Percentiles rank a stretch among this genome's conserved stretches.
These are phyloP conservation scores for Amblyjoppa proteus DNA, from an alignment of 2,888 invertebrate species.

Conservation along the genomic window DNA sequence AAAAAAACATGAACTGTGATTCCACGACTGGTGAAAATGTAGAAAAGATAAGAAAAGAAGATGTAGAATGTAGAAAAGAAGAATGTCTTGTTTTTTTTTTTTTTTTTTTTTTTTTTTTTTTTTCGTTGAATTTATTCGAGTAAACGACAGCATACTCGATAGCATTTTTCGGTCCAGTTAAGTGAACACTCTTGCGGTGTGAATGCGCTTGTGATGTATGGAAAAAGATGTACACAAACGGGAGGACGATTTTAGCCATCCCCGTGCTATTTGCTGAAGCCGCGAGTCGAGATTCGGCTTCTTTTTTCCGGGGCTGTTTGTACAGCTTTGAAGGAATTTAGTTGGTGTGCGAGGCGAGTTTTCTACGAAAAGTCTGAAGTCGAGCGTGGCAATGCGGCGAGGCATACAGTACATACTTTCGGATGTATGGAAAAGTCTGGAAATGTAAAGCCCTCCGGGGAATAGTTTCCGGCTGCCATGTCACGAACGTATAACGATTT, in stretches of 20 bases:
- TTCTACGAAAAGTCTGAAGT: conserved; percentile 6
- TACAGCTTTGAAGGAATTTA: conserved; percentile 36
- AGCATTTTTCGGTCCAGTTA: not conserved
- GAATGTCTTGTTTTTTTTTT: not conserved
- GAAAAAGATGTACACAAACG: conserved; percentile 14
- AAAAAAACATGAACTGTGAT: too few relatives aligned
- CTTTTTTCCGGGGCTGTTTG: conserved; percentile 69
- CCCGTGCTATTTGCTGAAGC: conserved; percentile 68
- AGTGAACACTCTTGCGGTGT: not conserved
- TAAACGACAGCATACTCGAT: not conserved
- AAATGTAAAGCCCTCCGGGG: conserved; percentile 29
- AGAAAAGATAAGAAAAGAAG: too few relatives aligned
- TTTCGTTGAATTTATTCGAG: not conserved
- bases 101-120: not conserved
- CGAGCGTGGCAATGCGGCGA: conserved; percentile 19
- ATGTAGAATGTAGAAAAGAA: too few relatives aligned
- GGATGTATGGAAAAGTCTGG: conserved; percentile 29
- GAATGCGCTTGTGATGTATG: not conserved
- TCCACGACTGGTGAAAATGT: too few relatives aligned
- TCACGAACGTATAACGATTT: conserved; percentile 28
- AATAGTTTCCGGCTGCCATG: conserved; percentile 19
- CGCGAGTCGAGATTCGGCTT: conserved; percentile 67
- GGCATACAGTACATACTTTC: conserved; percentile 1
- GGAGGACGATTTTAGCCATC: conserved; percentile 60
- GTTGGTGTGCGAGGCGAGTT: conserved; percentile 15